Conservation (phyloP, 2,888 invertebrate species). For the Trissolcus brochymenae region DNA sequence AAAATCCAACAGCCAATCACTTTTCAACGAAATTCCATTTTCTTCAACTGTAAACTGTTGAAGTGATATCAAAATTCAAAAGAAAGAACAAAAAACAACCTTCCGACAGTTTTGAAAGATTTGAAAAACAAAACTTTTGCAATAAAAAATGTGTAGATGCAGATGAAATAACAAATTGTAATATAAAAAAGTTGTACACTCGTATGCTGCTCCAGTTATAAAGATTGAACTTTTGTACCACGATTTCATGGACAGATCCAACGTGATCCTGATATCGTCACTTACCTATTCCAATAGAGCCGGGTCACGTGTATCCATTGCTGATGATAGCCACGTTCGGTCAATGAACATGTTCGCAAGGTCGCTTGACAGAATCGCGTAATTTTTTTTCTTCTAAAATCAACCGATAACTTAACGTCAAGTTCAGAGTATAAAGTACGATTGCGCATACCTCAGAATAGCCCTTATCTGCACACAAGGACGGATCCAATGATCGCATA, state of each 20-base stretch:
- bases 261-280: conserved; percentile 8
- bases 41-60: no score
- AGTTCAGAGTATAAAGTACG: conserved; percentile 7
- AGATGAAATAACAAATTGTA: no score
- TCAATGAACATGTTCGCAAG: conserved; percentile 11
- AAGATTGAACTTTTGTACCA: background rate
- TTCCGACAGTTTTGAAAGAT: no score
- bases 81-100: no score
- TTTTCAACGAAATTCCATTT: no score
- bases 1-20: no score
- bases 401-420: conserved; percentile 6
- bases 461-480: conserved; percentile 21
- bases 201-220: background rate
- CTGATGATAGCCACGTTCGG: conserved; percentile 1
- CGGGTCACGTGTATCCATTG: conserved; percentile 3
- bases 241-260: conserved; percentile 6
- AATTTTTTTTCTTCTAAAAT: background rate
- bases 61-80: no score
- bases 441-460: conserved; percentile 4
- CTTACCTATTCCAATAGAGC: conserved; percentile 15
- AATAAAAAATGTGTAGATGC: no score
- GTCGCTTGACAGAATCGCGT: conserved; percentile 1
- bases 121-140: no score
- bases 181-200: background rate
- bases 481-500: conserved; percentile 6